Evolutionary conservation across 1,140 invertebrate genomes (phyloP).

Genomic region (Nylanderia fulva): DNA sequence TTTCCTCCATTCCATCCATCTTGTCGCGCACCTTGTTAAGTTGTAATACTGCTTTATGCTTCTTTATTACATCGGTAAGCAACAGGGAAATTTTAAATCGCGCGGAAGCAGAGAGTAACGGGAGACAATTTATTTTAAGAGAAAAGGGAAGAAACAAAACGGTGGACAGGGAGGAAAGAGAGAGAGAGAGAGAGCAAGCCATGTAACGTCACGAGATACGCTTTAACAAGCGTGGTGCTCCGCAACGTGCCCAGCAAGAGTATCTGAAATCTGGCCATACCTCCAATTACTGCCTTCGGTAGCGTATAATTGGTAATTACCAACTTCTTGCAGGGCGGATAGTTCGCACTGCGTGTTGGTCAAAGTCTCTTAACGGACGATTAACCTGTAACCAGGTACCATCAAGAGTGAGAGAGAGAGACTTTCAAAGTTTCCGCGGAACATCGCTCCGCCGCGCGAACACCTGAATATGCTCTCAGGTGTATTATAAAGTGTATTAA

Average conservation of each 20-base stretch:
- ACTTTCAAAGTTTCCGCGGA: constrained; percentile 51
- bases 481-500: constrained; percentile 52
- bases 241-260: constrained; percentile 18
- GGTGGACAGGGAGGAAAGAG: not conserved
- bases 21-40: constrained; percentile 29
- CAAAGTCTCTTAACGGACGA: constrained; percentile 71
- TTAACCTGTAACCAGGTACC: constrained; percentile 68
- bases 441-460: constrained; percentile 19
- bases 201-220: not conserved
- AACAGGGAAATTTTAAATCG: constrained; percentile 1
- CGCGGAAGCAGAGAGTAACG: not conserved
- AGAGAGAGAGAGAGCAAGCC: not conserved
- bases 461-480: constrained; percentile 48
- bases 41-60: not conserved
- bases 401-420: no score
- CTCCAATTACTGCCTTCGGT: constrained; percentile 64
- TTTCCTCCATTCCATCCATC: constrained; percentile 8
- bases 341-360: constrained; percentile 59
- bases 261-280: constrained; percentile 58
- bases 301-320: constrained; percentile 72
- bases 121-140: constrained; percentile 9
- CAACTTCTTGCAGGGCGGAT: constrained; percentile 64
- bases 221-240: constrained; percentile 62
- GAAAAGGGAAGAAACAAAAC: not conserved
- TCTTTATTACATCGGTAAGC: not conserved